A percentile compares a stretch with the other conserved stretches of the same genome.
phyloP scores from a whole-genome alignment of 2,113 vertebrate genomes.

The Pluvianellus socialis region DNA sequence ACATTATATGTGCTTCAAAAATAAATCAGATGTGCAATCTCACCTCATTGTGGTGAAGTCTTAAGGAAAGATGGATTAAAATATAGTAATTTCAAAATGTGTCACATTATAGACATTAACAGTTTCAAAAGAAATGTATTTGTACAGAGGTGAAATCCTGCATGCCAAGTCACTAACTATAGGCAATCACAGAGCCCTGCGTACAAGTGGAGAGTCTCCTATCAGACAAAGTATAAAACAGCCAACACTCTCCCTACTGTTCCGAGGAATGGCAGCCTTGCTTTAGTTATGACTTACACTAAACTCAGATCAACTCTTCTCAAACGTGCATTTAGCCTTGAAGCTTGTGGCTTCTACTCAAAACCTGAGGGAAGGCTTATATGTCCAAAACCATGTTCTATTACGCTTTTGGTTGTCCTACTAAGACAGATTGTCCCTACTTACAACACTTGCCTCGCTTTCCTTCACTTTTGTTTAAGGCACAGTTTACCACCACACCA shows the following conservation, averaged over 20 bases:
- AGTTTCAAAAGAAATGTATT: neutral
- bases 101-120: neutral
- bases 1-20: neutral
- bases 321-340: neutral
- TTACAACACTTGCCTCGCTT: neutral
- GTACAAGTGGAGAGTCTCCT: neutral
- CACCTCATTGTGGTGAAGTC: neutral
- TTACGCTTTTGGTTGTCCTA: neutral
- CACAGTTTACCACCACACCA: neutral
- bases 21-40: neutral
- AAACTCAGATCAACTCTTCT: neutral
- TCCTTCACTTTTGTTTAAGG: neutral
- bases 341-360: neutral
- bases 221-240: neutral
- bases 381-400: neutral
- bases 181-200: neutral
- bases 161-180: neutral
- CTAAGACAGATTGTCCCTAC: neutral
- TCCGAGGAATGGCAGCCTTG: neutral
- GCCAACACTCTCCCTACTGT: neutral
- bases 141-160: neutral
- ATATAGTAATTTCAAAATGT: neutral
- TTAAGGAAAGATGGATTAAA: neutral
- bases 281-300: neutral
- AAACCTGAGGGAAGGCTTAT: neutral